Conservation (phyloP, 2,888 invertebrate genomes). For the Lycaena phlaeas region DNA sequence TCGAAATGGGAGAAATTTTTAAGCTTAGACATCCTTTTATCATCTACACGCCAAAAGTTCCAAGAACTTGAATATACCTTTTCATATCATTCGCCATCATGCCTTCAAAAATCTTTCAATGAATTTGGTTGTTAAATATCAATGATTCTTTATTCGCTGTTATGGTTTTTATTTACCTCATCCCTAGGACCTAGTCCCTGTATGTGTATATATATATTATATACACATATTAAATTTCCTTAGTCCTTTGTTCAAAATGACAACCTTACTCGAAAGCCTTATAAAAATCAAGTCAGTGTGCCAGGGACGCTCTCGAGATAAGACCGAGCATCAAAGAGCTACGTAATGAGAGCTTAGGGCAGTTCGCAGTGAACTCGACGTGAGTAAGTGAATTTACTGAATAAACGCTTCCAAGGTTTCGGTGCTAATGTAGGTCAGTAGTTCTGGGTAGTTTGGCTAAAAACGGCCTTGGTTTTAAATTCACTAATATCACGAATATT, state of each 20-base stretch:
- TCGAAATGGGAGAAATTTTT: no score
- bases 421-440: conserved; percentile 9
- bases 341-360: conserved; percentile 34
- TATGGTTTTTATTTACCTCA: no score
- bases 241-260: conserved; percentile 12
- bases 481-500: neutral
- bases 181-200: no score
- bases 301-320: conserved; percentile 45
- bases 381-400: conserved; percentile 25
- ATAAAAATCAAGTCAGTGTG: conserved; percentile 39
- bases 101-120: no score
- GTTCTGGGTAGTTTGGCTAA: neutral
- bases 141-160: no score
- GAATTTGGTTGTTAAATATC: neutral
- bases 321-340: conserved; percentile 20
- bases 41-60: no score
- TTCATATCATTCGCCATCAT: no score
- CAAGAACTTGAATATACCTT: no score
- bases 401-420: conserved; percentile 20
- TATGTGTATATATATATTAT: no score
- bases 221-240: no score
- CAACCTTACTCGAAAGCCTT: conserved; percentile 15
- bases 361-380: conserved; percentile 17
- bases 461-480: neutral
- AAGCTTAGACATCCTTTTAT: no score